Base-by-base conservation (phyloP, 1,140 invertebrate species). In the Venturia canescens region DNA sequence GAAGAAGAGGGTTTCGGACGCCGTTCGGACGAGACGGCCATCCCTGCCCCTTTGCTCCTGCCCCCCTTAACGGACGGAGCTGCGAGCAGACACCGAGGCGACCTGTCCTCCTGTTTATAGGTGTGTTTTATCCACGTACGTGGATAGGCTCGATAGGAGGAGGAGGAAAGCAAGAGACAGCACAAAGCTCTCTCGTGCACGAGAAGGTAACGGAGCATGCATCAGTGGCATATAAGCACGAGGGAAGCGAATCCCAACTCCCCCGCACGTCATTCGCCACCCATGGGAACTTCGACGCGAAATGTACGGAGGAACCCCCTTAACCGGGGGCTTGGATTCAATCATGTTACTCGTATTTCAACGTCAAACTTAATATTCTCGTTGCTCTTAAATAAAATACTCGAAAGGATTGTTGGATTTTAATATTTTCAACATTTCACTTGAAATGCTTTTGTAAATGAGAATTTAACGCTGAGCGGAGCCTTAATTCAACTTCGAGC, bases 1-100 rank as follows among this genome's bases (percentile, higher is more conserved):
- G 34, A 38, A 71, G 69, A 71, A 71, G 69, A 71, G 69, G 69
- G 69, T 71, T 34, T 18, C 69, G 70, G 70, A 72, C 70, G 71
- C 71, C 71, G 48, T n/a, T 18, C 48, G 44, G 48, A 57, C 71
- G 71, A 53, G 71, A 74, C 71, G 71, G 48, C 3, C 70, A 53
- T 53, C 50, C 50, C 50, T 21, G 50, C 50, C 50, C 50, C 48
- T 13, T 50, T 18, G 18, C 4, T 7, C 38, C 38, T 44, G 38
- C 38, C 38, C 48, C 48, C 50, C 38, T 44, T 6, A 13, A 44
- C 38, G 11, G 38, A 44, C 38, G 38, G 3, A 38, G 67, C 6
- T 16, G 5, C 16, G 48, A 53, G 71, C 71, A 74, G 71, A 74
- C 71, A 74, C 11, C 27, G 71, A 74, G 71, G 71, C 71, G 71